Base-by-base conservation (phyloP, 1,140 invertebrate genomes). In the Aplysia californica region DNA sequence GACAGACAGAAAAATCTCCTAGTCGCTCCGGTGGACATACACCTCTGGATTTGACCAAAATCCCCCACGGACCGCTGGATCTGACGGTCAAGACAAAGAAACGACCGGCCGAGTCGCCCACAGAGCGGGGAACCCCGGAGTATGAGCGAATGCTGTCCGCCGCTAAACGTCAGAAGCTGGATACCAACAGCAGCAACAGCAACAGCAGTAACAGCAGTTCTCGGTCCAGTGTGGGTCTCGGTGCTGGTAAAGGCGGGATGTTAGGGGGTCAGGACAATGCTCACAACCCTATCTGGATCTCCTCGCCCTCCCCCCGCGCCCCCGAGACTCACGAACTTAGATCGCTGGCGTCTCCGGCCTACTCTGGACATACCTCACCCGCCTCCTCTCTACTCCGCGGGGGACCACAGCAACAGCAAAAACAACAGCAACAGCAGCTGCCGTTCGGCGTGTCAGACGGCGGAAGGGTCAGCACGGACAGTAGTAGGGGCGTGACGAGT, bases 1-100 rank as follows among this genome's bases (percentile, higher is more conserved):
- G 31, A 18, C 59, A 39, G 3, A 4, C 56, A 21, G 71, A 74
- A 35, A 74, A 74, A 33, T 55, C 68, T 55, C 2, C 29, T 36
- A 23, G 2, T 10, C 15, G 33, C 23, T 44, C 59, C n/a, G 39
- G 15, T 2, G 70, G 68, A n/a, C 6, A 26, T 2, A 4, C 50
- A 2, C 77, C 80, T 20, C 59, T 81, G n/a, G 80, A 81, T 66
- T 66, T 81, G n/a, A 69, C 80, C n/a, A 71, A 70, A 41, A 21
- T 77, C 26, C 20, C 58, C 4, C 50, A 83, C 56, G 70, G 75
- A 35, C 82, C 82, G 0, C 67, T 83, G 18, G 82, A 83, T 61
- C 68, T 83, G n/a, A 78, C 82, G 0, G 66, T 80, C 6, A 83
- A 81, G 55, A 73, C 82, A 1, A 74, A 75, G 3, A 81, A 79